Conservation (phyloP, 2,797 vertebrate genomes). For the Phalloptychus januarius region DNA sequence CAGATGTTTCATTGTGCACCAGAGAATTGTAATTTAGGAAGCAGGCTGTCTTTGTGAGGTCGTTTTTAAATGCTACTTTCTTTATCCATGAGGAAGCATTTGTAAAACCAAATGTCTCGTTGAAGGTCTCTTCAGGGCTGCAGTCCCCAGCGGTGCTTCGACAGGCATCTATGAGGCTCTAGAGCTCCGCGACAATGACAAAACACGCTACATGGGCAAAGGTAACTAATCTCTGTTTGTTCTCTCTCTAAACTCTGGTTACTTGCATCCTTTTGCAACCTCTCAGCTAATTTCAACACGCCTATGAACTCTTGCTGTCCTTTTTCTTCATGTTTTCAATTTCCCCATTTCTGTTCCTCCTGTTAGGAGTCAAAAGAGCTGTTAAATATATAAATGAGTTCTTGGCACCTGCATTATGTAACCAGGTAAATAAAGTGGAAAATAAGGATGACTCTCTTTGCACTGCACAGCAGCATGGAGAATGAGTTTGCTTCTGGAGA, state of each 20-base stretch:
- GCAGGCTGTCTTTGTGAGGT: background rate
- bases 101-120: slow-evolving; percentile 32
- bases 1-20: background rate
- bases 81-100: slow-evolving; percentile 31
- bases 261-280: slow-evolving; percentile 5
- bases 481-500: slow-evolving; percentile 75
- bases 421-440: slow-evolving; percentile 90
- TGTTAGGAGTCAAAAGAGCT: slow-evolving; percentile 96
- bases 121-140: slow-evolving; percentile 96
- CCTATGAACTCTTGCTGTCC: slow-evolving; percentile 22
- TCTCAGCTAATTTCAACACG: slow-evolving; percentile 19
- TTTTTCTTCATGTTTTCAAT: slow-evolving; percentile 24
- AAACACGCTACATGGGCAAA: slow-evolving; percentile 96
- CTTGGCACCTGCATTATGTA: slow-evolving; percentile 96
- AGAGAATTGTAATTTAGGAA: background rate
- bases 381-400: slow-evolving; percentile 99
- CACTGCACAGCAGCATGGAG: slow-evolving; percentile 74
- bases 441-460: slow-evolving; percentile 35
- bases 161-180: slow-evolving; percentile 98
- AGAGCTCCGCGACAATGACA: slow-evolving; percentile 98
- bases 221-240: slow-evolving; percentile 71
- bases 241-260: background rate
- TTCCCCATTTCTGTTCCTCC: slow-evolving; percentile 58
- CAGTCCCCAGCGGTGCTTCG: slow-evolving; percentile 97
- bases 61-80: background rate